Evolutionary conservation across 2,113 vertebrate species (phyloP).

Genomic region (Cettia cetti): DNA sequence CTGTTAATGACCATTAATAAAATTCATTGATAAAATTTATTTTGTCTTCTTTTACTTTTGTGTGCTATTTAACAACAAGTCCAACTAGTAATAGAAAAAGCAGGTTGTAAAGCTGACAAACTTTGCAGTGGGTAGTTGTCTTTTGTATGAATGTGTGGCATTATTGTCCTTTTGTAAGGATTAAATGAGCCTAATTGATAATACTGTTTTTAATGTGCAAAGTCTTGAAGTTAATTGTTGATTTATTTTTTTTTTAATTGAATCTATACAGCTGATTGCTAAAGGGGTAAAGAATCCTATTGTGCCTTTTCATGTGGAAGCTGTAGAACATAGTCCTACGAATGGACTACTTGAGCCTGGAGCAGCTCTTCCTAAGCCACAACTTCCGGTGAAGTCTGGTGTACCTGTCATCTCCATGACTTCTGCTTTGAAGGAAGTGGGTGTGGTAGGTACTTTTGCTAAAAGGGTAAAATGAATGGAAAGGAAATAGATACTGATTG

Average conservation of each 20-base stretch:
- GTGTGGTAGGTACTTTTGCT: conserved; percentile 79
- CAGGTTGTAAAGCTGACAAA: neutral
- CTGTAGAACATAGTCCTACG: conserved; percentile 32
- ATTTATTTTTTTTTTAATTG: neutral
- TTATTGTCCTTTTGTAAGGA: neutral
- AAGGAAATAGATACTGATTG: neutral
- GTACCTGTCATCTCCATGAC: conserved; percentile 88
- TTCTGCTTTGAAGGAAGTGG: conserved; percentile 91
- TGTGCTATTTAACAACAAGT: neutral
- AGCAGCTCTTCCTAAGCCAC: conserved; percentile 66
- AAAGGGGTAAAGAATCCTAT: conserved; percentile 77
- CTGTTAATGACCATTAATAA: neutral
- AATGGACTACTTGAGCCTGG: conserved; percentile 65
- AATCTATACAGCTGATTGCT: conserved; percentile 75
- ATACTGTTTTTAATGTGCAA: neutral
- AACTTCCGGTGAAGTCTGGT: conserved; percentile 56
- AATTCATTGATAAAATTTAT: too few species aligned
- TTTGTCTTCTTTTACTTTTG: neutral
- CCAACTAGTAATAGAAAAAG: neutral
- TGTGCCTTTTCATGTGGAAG: conserved; percentile 58
- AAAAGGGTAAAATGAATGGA: neutral
- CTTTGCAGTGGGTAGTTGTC: neutral
- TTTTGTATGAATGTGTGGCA: neutral
- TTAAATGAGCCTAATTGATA: neutral
- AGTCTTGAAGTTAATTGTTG: neutral